Percentiles rank a stretch among this genome's conserved stretches.
These are phyloP conservation scores for Anaspis maculata DNA, from an alignment of 2,888 invertebrate species.

Conservation along the genomic window DNA sequence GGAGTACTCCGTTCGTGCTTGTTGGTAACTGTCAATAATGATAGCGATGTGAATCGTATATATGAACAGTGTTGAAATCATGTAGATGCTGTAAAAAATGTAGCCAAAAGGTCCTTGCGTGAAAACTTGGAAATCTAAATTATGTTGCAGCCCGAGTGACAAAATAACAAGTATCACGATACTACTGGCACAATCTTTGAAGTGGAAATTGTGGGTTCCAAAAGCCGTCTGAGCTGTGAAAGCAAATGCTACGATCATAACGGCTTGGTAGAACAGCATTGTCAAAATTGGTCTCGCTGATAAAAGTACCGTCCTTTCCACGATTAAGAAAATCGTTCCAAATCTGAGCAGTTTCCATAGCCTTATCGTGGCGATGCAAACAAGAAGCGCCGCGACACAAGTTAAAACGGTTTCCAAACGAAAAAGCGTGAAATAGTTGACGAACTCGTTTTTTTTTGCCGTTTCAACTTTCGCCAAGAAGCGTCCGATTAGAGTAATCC, in stretches of 20 bases:
- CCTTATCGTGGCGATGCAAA: conserved; percentile 28
- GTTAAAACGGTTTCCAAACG: conserved; percentile 21
- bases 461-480: conserved; percentile 20
- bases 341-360: conserved; percentile 31
- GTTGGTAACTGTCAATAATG: conserved; percentile 2
- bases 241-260: conserved; percentile 12
- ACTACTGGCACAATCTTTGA: conserved; percentile 16
- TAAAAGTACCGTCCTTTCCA: conserved; percentile 25
- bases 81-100: conserved; percentile 11
- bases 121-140: conserved; percentile 11
- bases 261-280: conserved; percentile 8
- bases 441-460: conserved; percentile 27
- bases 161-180: conserved; percentile 19
- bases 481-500: conserved; percentile 14
- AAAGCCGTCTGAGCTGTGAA: background rate
- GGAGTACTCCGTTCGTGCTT: conserved; percentile 1
- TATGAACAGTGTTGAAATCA: conserved; percentile 15
- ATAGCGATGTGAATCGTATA: conserved; percentile 2
- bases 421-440: conserved; percentile 28
- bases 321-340: conserved; percentile 24
- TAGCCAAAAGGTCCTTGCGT: conserved; percentile 2
- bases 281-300: conserved; percentile 17
- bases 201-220: conserved; percentile 4
- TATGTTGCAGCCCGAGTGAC: conserved; percentile 15
- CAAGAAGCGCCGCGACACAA: conserved; percentile 21